Evolutionary conservation across 1,140 invertebrate genomes (phyloP).

Genomic region (honey bee (Apis mellifera)): DNA sequence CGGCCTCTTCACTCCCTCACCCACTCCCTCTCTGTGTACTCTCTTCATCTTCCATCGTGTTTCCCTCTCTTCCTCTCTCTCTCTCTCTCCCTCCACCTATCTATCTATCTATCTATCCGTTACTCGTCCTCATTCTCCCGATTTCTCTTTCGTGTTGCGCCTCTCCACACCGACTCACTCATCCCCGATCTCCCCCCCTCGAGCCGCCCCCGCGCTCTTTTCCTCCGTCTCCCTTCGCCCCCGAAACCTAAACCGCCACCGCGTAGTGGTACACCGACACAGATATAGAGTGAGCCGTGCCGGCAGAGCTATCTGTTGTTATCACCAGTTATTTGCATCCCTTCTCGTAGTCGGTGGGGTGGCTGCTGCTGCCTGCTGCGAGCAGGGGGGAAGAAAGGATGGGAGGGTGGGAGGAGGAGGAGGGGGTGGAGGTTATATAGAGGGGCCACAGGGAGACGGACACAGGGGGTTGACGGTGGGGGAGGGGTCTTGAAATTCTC

Average conservation of each 20-base stretch:
- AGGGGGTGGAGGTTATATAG: background rate
- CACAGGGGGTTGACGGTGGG: conserved; percentile 45
- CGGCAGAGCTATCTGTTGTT: conserved; percentile 78
- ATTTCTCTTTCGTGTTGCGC: background rate
- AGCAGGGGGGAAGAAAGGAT: conserved; percentile 16
- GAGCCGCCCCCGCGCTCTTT: conserved; percentile 27
- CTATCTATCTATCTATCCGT: background rate
- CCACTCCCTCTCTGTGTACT: conserved; percentile 19
- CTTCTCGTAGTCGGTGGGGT: conserved; percentile 68
- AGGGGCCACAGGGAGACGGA: conserved; percentile 42
- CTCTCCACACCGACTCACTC: conserved; percentile 3
- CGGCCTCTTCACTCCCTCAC: conserved; percentile 45
- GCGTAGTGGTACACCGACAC: conserved; percentile 61
- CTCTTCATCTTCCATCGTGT: conserved; percentile 33
- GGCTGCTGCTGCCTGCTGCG: conserved; percentile 55
- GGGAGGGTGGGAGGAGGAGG: background rate
- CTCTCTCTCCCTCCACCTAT: background rate
- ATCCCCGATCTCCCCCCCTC: background rate
- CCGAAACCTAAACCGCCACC: conserved; percentile 61
- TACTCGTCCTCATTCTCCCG: conserved; percentile 11
- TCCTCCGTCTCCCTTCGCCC: conserved; percentile 46
- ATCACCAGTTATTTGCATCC: conserved; percentile 80
- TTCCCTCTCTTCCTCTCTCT: background rate
- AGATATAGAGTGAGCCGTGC: conserved; percentile 55
- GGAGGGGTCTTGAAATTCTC: conserved; percentile 74